Evolutionary conservation across 2,113 vertebrate species (phyloP), one percentile per base, ranked within the genome.

Genomic region (Arizona elegans): DNA sequence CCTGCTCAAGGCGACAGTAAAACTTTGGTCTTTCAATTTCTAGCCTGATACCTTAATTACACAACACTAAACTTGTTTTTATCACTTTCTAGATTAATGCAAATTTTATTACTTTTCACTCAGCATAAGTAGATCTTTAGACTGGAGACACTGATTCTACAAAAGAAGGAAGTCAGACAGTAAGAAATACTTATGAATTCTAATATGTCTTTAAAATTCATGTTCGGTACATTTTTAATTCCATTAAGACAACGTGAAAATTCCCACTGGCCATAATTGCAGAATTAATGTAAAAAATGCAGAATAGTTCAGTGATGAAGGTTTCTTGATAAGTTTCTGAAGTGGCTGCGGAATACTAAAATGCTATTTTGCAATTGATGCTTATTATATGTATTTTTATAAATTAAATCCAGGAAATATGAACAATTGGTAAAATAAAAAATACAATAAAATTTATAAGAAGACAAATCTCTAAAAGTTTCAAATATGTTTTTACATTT

Each of bases 151-250:
- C 38, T 47, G 38, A 75, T 53, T 56, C 87, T 88, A 15, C 15
- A 54, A 81, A 75, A 81, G n/a, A 54, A 54, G n/a, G 24, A 54
- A 70, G 3, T 29, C 23, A 50, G 19, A 70, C 33, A 70, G 26
- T 8, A 91, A 91, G 53, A 81, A 52, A 6, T 11, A 5, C 13
- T 23, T 53, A 55, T 43, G 54, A 86, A 91, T 86, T 47, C 29
- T 56, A 86, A 86, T 86, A 90, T n/a, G 38, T 47, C 53, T 86
- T 86, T 86, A 91, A 91, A 86, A 81, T 86, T 91, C 70, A 58
- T 59, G 38, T 6, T 86, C 53, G 47, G 38, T n/a, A 58, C 24
- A 58, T 17, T 91, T 91, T 86, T 86, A 91, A 86, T 56, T 24
- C 54, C 58, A 70, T 54, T 92, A 88, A 70, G n/a, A 53, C n/a